These are phyloP conservation scores for Catharus ustulatus DNA, from an alignment of 2,797 vertebrate genomes.

Conservation along the genomic window DNA sequence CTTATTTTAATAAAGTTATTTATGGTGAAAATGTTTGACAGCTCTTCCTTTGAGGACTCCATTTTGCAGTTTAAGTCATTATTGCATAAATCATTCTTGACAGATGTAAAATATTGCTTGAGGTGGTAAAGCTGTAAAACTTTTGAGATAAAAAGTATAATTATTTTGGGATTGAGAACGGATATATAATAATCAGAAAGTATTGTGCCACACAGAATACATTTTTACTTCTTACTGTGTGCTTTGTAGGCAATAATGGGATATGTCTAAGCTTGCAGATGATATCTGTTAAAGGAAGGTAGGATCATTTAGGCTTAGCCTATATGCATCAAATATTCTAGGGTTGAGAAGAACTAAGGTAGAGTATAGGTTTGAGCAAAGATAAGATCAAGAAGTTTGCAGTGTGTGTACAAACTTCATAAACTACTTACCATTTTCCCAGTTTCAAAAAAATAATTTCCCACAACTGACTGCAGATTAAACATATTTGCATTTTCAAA, in stretches of 20 bases:
- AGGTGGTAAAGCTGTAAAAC: slow-evolving; percentile 77
- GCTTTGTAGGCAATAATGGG: not conserved
- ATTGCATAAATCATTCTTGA: slow-evolving; percentile 79
- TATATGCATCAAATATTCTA: not conserved
- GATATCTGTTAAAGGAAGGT: not conserved
- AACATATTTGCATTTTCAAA: not conserved
- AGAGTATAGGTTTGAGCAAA: not conserved
- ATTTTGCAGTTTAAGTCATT: slow-evolving; percentile 76
- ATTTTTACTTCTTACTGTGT: not conserved
- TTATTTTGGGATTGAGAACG: slow-evolving; percentile 52
- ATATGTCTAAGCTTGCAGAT: not conserved
- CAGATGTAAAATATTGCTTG: slow-evolving; percentile 78
- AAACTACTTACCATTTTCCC: not conserved
- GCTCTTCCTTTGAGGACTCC: slow-evolving; percentile 72
- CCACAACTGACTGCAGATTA: not conserved
- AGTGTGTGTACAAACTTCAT: not conserved
- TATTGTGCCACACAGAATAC: not conserved
- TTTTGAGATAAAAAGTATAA: slow-evolving; percentile 76
- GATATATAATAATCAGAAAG: slow-evolving; percentile 40
- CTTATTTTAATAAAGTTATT: slow-evolving; percentile 69
- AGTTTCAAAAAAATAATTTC: not conserved
- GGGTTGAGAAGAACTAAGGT: not conserved
- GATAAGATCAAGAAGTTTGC: not conserved
- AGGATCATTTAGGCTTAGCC: not conserved
- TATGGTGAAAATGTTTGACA: slow-evolving; percentile 71